Evolutionary conservation across 2,113 vertebrate species (phyloP), one percentile per base, ranked within the genome.

Genomic region (Dolichallabes microphthalmus): DNA sequence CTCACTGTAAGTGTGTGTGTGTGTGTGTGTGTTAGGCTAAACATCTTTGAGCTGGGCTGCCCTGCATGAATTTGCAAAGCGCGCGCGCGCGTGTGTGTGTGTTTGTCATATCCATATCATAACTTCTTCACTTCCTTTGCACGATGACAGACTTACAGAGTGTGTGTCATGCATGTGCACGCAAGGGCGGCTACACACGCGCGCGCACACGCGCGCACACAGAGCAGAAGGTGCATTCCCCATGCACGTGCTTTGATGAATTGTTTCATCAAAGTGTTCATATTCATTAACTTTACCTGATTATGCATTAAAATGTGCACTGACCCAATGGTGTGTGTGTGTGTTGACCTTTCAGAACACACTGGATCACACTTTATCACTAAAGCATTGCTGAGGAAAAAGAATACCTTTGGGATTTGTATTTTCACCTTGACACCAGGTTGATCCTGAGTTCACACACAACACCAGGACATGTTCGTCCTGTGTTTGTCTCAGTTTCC

Each of bases 81-180:
- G 74, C 74, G 14, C 75, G 75, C 52, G 27, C 5, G 35, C 5
- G 35, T 39, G 35, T 45, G 39, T 45, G 39, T 45, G 39, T 45
- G 45, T 45, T 0, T 45, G 45, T 45, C 0, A 45, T 8, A 45
- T 45, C 45, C 45, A 45, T 45, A 45, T 45, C 45, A 45, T 45
- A 66, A 73, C 57, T 78, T 68, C 50, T 71, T n/a, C 30, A 80
- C 80, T 86, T 83, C 76, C 68, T 82, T 64, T 73, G 78, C 35
- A 86, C 64, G 83, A 84, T 85, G 85, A 22, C 55, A 55, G 52
- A 52, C 77, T 73, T 19, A 57, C 57, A 50, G 52, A 55, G 79
- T 35, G 74, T 87, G 27, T 78, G 85, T 89, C 83, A 82, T 88
- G 79, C 71, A 80, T 88, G 82, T 84, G 85, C 75, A 32, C 3